These are phyloP conservation scores for Chamaetylas fuelleborni DNA, from an alignment of 2,113 vertebrate species.

Conservation along the genomic window DNA sequence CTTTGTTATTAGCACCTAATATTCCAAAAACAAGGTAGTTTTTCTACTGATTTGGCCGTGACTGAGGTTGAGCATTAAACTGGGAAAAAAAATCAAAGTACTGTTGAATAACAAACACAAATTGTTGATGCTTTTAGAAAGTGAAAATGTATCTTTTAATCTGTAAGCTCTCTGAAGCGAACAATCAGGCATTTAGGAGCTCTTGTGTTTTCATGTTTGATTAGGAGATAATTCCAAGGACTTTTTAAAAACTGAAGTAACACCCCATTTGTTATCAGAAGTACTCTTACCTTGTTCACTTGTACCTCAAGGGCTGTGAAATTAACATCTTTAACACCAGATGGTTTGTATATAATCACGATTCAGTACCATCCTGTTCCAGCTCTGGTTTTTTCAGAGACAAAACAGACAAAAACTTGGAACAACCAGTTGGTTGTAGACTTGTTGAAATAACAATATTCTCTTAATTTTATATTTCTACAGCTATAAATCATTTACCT, in stretches of 20 bases:
- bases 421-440: neutral
- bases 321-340: constrained; percentile 6
- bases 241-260: neutral
- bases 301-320: neutral
- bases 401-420: neutral
- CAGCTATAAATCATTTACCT: neutral
- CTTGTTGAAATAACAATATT: neutral
- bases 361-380: neutral
- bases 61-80: neutral
- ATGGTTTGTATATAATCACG: neutral
- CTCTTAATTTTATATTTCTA: neutral
- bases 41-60: neutral
- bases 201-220: neutral
- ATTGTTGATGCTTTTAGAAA: neutral
- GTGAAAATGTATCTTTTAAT: neutral
- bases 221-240: neutral
- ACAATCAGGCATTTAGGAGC: neutral
- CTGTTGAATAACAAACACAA: neutral
- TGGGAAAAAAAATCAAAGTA: neutral
- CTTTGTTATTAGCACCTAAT: neutral
- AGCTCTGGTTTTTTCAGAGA: neutral
- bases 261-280: neutral
- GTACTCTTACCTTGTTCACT: neutral
- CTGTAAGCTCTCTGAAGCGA: neutral
- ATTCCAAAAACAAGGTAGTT: neutral